Base-by-base conservation (phyloP, 2,113 vertebrate species). In the Phasianus colchicus region DNA sequence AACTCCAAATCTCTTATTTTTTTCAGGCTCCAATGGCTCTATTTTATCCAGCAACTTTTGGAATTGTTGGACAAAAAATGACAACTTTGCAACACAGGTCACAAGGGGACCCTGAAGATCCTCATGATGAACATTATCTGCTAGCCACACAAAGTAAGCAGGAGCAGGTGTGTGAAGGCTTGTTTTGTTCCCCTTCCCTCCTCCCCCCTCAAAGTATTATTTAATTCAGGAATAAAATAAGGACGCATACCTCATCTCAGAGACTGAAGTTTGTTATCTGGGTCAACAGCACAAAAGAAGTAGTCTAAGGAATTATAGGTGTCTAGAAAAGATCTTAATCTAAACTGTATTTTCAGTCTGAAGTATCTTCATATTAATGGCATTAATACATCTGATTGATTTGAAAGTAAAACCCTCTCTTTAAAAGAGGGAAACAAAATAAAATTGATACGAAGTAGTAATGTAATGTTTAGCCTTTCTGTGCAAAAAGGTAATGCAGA, bases 11-110 rank as follows among this genome's bases (percentile, higher is more conserved):
- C 10, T 93, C 70, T 95, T 47, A 14, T 15, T 32, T 19, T 12
- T 57, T 29, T 20, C 75, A 99, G 99, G 99, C 99, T 85, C 98
- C 99, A 5, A 99, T 99, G 99, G 98, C 99, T 87, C 95, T 99
- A 36, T 99, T 99, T 97, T 99, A 99, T 95, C 99, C 99, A 1
- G 98, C 98, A 54, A 99, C 99, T 5, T 99, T 99, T 97, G 99
- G 99, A 82, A 99, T 99, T 8, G 98, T 99, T 50, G 99, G 99
- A 63, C 99, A 99, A 97, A 99, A 99, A 97, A 99, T 99, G 99
- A 99, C 98, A 12, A 97, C 96, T 52, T 95, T 99, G 84, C 99
- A 99, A 88, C 98, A 99, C 93, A 98, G 99, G 45, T 99, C 99
- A 14, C 99, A 99, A 90, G 99, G 99, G 6, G 98, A 99, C 80